Percentiles rank a stretch among this genome's conserved stretches.
Conservation (phyloP, 2,888 invertebrate species). For the Augochlorella aurata region DNA sequence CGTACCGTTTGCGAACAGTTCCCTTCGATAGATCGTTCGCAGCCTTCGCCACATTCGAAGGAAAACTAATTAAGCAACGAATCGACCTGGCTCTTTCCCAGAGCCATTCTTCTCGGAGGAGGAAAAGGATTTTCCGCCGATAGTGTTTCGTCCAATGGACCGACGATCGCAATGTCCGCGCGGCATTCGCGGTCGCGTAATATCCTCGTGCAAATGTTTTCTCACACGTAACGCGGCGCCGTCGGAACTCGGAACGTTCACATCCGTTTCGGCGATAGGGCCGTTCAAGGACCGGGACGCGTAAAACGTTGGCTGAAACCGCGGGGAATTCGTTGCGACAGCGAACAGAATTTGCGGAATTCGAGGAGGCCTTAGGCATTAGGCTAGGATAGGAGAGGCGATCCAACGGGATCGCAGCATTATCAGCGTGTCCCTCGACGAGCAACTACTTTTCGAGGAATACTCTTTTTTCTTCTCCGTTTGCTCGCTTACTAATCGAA, state of each 20-base stretch:
- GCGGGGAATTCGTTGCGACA: conserved; percentile 17
- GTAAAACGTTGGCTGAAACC: neutral
- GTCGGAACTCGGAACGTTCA: conserved; percentile 21
- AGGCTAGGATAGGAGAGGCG: neutral
- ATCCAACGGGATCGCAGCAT: neutral
- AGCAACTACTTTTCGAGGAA: neutral
- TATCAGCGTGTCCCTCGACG: neutral
- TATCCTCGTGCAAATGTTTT: conserved; percentile 53
- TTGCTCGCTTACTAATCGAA: neutral
- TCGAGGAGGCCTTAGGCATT: neutral
- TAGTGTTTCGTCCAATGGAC: conserved; percentile 10
- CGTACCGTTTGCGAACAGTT: too few relatives aligned
- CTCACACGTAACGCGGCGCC: conserved; percentile 29
- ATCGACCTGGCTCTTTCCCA: neutral
- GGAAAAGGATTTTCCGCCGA: conserved; percentile 4
- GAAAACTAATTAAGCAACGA: too few relatives aligned
- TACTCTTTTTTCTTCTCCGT: neutral
- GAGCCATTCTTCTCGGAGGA: neutral
- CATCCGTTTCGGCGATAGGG: conserved; percentile 55
- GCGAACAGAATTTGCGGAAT: conserved; percentile 32
- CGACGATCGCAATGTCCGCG: conserved; percentile 21
- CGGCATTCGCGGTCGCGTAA: conserved; percentile 34
- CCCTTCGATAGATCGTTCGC: too few relatives aligned
- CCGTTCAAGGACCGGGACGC: conserved; percentile 25
- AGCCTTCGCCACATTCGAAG: too few relatives aligned